phyloP scores from a whole-genome alignment of 2,888 invertebrate species.

The Cotesia congregata region DNA sequence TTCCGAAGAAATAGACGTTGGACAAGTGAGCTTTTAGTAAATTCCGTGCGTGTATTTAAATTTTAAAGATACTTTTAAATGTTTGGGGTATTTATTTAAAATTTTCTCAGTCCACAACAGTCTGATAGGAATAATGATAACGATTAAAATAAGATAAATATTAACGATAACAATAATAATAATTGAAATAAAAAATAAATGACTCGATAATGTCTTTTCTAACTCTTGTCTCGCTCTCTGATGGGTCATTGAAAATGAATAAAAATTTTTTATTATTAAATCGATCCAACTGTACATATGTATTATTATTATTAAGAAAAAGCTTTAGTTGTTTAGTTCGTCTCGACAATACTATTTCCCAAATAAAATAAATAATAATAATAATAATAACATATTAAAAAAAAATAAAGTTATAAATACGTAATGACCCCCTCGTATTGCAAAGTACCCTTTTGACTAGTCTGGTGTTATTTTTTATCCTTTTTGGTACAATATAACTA shows the following conservation, averaged over 20 bases:
- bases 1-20: not conserved
- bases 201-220: not conserved
- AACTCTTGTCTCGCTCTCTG: constrained; percentile 29
- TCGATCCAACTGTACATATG: constrained; percentile 57
- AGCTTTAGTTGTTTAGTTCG: constrained; percentile 60
- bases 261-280: constrained; percentile 3
- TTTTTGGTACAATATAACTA: not conserved
- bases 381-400: constrained; percentile 49
- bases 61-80: not conserved
- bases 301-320: constrained; percentile 51
- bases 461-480: constrained; percentile 12
- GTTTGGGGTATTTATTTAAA: not conserved
- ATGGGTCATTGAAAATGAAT: constrained; percentile 19
- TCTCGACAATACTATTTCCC: constrained; percentile 57
- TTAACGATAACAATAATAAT: not conserved
- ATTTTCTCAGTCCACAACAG: constrained; percentile 1
- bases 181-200: not conserved
- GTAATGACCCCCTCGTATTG: constrained; percentile 43
- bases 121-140: not conserved
- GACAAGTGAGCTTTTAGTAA: not conserved
- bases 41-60: not conserved
- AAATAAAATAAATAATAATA: constrained; percentile 35
- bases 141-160: not conserved
- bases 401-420: constrained; percentile 45
- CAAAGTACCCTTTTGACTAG: not conserved